Evolutionary conservation across 2,113 vertebrate genomes (phyloP).

Genomic region (Burhinus oedicnemus): DNA sequence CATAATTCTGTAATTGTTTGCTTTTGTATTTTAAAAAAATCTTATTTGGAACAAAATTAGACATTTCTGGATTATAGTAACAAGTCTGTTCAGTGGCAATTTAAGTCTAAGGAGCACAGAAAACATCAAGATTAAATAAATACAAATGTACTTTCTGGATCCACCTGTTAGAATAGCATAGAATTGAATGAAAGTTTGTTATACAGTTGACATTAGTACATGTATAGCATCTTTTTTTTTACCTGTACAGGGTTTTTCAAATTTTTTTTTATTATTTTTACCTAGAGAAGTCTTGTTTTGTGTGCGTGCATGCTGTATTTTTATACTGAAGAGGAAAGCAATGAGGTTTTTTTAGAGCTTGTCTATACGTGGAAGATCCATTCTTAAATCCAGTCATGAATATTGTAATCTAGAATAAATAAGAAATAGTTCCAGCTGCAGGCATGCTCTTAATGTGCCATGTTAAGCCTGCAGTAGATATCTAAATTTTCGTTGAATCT

Average conservation of each 20-base stretch:
- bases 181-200: neutral
- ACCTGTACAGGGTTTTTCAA: neutral
- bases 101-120: neutral
- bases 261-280: neutral
- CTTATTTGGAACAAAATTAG: neutral
- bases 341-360: neutral
- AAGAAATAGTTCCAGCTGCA: neutral
- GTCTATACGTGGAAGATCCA: neutral
- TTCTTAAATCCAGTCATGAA: neutral
- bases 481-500: neutral
- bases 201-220: neutral
- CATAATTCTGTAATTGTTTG: neutral
- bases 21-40: neutral
- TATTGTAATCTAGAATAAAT: neutral
- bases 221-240: neutral
- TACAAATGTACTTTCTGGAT: neutral
- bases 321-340: neutral
- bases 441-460: neutral
- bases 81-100: neutral
- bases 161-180: neutral
- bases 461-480: neutral
- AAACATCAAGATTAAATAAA: slow-evolving; percentile 7
- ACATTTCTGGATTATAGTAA: neutral
- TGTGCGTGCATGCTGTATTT: neutral
- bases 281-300: neutral